These are phyloP conservation scores for Acromyrmex charruanus DNA, from an alignment of 1,140 invertebrate species.

Conservation along the genomic window DNA sequence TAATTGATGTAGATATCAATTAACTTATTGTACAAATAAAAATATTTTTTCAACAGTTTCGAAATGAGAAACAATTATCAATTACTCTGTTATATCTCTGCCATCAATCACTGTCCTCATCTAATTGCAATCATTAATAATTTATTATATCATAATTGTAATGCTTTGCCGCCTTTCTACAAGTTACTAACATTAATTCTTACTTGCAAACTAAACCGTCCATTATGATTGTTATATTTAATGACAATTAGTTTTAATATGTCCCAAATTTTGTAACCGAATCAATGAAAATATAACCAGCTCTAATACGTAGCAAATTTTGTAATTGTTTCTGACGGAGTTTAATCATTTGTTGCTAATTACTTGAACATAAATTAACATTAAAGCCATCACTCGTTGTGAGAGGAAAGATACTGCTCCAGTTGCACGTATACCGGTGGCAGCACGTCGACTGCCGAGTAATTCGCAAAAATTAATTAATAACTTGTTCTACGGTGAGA, in stretches of 20 bases:
- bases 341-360: neutral
- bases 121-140: conserved; percentile 28
- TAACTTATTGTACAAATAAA: neutral
- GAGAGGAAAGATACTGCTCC: conserved; percentile 79
- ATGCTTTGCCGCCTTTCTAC: neutral
- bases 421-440: conserved; percentile 77
- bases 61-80: conserved; percentile 9
- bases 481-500: conserved; percentile 80
- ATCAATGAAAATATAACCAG: neutral
- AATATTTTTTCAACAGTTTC: neutral
- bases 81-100: neutral
- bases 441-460: conserved; percentile 82
- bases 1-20: conserved; percentile 8
- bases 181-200: neutral
- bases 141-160: conserved; percentile 6
- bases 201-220: neutral
- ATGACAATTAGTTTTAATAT: neutral
- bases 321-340: neutral
- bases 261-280: neutral
- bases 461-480: conserved; percentile 86
- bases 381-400: conserved; percentile 70
- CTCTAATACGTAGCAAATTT: neutral
- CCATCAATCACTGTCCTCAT: neutral
- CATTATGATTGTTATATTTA: neutral
- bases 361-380: conserved; percentile 36